phyloP scores from a whole-genome alignment of 2,113 vertebrate genomes.

The Corythoichthys haematopterus region DNA sequence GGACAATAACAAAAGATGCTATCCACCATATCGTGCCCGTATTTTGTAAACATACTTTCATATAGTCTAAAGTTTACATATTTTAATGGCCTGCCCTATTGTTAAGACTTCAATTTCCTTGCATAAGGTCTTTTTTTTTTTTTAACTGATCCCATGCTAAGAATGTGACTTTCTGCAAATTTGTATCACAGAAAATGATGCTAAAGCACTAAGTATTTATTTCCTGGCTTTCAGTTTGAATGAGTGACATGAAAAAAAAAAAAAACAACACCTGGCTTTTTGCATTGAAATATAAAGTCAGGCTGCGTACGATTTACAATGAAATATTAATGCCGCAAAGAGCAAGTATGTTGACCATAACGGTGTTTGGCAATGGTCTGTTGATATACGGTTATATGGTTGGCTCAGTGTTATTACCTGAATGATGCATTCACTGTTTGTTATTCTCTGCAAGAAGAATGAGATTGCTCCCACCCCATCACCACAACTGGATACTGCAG shows the following conservation, averaged over 20 bases:
- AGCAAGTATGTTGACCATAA: conserved; percentile 36
- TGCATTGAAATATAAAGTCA: conserved; percentile 60
- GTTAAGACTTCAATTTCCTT: no score
- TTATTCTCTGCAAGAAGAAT: conserved; percentile 64
- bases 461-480: conserved; percentile 48
- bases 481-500: conserved; percentile 67
- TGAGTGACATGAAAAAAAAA: conserved; percentile 39
- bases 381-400: conserved; percentile 14
- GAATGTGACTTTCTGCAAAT: conserved; percentile 28
- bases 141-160: conserved; percentile 19
- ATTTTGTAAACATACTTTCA: no score
- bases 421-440: conserved; percentile 55
- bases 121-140: no score
- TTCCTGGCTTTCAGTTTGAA: conserved; percentile 14
- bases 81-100: no score
- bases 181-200: no score
- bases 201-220: background rate
- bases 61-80: no score
- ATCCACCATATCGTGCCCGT: no score
- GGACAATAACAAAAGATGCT: no score
- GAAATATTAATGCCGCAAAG: conserved; percentile 60
- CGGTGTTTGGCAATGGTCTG: conserved; percentile 19
- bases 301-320: conserved; percentile 56
- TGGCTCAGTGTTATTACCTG: conserved; percentile 23
- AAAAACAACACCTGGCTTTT: conserved; percentile 41